Percentiles rank a stretch among this genome's conserved stretches.
phyloP scores from a whole-genome alignment of 2,888 invertebrate species.

The Apodemia duryi region DNA sequence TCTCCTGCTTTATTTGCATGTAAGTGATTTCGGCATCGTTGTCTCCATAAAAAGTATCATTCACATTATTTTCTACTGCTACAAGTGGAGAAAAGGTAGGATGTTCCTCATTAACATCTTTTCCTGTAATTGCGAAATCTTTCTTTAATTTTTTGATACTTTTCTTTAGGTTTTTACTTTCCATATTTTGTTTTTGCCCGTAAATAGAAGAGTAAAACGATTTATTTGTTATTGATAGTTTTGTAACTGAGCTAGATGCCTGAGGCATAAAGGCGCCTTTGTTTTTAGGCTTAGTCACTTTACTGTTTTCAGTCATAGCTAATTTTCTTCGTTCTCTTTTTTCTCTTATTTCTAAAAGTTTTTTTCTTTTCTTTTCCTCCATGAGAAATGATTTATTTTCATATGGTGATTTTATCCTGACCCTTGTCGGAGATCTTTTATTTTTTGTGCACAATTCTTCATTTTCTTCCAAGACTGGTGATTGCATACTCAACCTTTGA shows the following conservation, averaged over 20 bases:
- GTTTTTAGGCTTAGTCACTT: conserved; percentile 52
- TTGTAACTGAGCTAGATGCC: conserved; percentile 61
- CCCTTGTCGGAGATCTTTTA: conserved; percentile 49
- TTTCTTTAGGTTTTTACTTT: conserved; percentile 36
- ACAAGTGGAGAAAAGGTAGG: conserved; percentile 20
- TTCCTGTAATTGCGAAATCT: background rate
- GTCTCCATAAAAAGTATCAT: conserved; percentile 56
- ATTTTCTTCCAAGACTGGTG: conserved; percentile 49
- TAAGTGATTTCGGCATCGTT: conserved; percentile 57
- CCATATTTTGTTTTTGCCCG: conserved; percentile 43
- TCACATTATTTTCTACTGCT: conserved; percentile 38
- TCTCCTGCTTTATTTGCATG: conserved; percentile 41
- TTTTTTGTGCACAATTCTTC: conserved; percentile 39
- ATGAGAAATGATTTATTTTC: conserved; percentile 56
- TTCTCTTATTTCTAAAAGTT: conserved; percentile 60
- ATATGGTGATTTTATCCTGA: conserved; percentile 65
- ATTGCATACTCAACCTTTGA: conserved; percentile 45
- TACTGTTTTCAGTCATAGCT: conserved; percentile 52
- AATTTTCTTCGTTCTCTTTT: conserved; percentile 58
- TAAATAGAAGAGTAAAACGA: conserved; percentile 71
- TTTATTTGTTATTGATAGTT: conserved; percentile 68
- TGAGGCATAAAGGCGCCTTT: conserved; percentile 51
- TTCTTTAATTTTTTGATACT: conserved; percentile 32
- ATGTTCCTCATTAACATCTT: background rate
- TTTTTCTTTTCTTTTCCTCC: conserved; percentile 63